Evolutionary conservation across 2,888 invertebrate genomes (phyloP), one percentile per base, ranked within the genome.

Genomic region (Hyposoter didymator): DNA sequence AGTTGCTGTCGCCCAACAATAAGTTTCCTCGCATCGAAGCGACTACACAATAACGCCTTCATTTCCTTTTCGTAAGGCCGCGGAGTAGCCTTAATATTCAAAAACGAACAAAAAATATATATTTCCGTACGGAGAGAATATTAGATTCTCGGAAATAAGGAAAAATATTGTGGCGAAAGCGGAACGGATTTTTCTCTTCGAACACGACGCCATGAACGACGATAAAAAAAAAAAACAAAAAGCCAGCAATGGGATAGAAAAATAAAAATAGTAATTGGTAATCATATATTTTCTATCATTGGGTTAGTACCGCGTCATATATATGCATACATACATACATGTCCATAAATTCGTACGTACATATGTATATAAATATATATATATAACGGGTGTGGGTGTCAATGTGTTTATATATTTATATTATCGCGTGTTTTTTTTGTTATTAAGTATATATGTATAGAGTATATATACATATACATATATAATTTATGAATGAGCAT

Each of bases 251-350:
- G 84, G 83, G 86, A 84, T 86, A 86, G 70, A 84, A 87, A 88
- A 88, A 88, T 86, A 91, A 90, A 87, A 83, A 89, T 91, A 89
- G 90, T 92, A 92, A 93, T 92, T 91, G 88, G 88, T 91, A 91
- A 91, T 93, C 91, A 92, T 93, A 92, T 92, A 91, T 92, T 92
- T 92, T 91, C 89, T 91, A 91, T 92, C 90, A 91, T 92, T 90
- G 90, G 91, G 91, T 92, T 91, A 92, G 92, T 88, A 91, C 90
- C 92, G 90, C 89, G 89, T 90, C 90, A 89, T 90, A 87, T 89
- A 89, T 91, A 89, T 90, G 87, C 87, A 84, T 86, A 76, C 80
- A 87, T 89, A 87, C 88, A 87, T 89, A 88, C 84, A 74, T 89
- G 89, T 90, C 87, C 91, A 91, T 81, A 67, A 17, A 49, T 78